These are phyloP conservation scores for Drosophila leonis DNA, from an alignment of 2,888 invertebrate species.

Conservation along the genomic window DNA sequence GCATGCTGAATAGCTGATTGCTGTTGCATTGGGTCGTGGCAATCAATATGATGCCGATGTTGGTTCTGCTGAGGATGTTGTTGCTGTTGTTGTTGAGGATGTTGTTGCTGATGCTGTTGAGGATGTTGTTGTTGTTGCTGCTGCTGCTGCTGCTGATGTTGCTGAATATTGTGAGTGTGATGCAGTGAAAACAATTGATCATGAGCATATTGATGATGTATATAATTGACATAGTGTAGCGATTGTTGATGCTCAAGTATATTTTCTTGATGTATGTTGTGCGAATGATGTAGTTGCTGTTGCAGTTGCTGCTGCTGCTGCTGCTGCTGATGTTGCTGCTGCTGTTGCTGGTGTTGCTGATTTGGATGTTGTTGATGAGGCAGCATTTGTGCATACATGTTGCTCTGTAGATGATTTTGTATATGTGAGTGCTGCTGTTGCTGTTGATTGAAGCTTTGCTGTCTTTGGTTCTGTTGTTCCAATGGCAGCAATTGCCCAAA, in stretches of 20 bases:
- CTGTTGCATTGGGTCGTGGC: slow-evolving; percentile 83
- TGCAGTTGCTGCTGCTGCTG: slow-evolving; percentile 17
- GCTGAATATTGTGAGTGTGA: slow-evolving; percentile 21
- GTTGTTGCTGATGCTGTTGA: slow-evolving; percentile 8
- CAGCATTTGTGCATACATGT: slow-evolving; percentile 59
- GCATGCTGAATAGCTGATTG: slow-evolving; percentile 48
- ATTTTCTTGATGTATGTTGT: slow-evolving; percentile 43
- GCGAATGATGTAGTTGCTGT: slow-evolving; percentile 23
- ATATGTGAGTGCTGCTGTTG: slow-evolving; percentile 43
- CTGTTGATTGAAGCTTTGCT: slow-evolving; percentile 57
- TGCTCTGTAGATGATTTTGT: slow-evolving; percentile 43
- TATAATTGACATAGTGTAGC: slow-evolving; percentile 56
- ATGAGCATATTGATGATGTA: slow-evolving; percentile 66
- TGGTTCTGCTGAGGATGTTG: slow-evolving; percentile 34
- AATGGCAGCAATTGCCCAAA: slow-evolving; percentile 57
- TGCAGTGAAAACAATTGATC: slow-evolving; percentile 65
- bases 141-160: slow-evolving; percentile 20
- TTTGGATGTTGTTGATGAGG: slow-evolving; percentile 51
- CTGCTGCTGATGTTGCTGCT: slow-evolving; percentile 5
- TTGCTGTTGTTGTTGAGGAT: slow-evolving; percentile 16
- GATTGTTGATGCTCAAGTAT: slow-evolving; percentile 35
- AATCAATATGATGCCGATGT: slow-evolving; percentile 70
- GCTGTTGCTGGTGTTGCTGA: slow-evolving; percentile 17
- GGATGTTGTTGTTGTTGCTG: slow-evolving; percentile 42
- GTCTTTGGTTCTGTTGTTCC: slow-evolving; percentile 48